Evolutionary conservation across 2,888 invertebrate genomes (phyloP), one percentile per base, ranked within the genome.

Genomic region (Melipona beecheii): DNA sequence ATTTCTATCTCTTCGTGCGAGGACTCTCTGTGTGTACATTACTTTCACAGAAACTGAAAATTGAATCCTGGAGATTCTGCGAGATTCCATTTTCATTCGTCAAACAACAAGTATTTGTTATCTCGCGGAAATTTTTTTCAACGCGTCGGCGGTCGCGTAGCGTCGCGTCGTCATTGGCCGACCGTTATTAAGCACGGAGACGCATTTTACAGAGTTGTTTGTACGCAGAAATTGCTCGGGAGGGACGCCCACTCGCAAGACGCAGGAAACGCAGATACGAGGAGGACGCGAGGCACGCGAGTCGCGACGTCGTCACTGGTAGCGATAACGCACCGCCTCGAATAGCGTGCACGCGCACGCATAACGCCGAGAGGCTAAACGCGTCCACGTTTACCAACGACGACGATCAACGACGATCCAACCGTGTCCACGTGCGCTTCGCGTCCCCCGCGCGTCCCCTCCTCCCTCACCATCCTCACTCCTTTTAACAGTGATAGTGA

Each of bases 171-270:
- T 72, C 56, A 78, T 64, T 27, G 73, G 70, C 58, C 62, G 75
- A 66, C 31, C 65, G 24, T 81, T 52, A 11, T 43, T 75, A 81
- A 86, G 58, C 50, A 24, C 71, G 76, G 74, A 78, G 77, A 84
- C 82, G 85, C 84, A 72, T 79, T 90, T 90, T 89, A 71, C 82
- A 64, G 62, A 69, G 74, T 92, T 92, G 92, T 93, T 93, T 92
- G 93, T 86, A 93, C 93, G 92, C 93, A 93, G 92, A 93, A 92
- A 91, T 77, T 79, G 79, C 79, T 74, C 43, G 43, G 83, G 86
- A 90, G 93, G 90, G 91, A 86, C 92, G 92, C 93, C 92, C 92
- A 92, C 92, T 91, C 91, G 86, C 88, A 15, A 87, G 85, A 85
- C 84, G 86, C 90, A 90, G 90, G 90, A 89, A 89, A 78, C 79